A percentile compares a stretch with the other conserved stretches of the same genome.
Evolutionary conservation across 2,113 vertebrate genomes (phyloP).

Genomic region (Nesogale talazaci): DNA sequence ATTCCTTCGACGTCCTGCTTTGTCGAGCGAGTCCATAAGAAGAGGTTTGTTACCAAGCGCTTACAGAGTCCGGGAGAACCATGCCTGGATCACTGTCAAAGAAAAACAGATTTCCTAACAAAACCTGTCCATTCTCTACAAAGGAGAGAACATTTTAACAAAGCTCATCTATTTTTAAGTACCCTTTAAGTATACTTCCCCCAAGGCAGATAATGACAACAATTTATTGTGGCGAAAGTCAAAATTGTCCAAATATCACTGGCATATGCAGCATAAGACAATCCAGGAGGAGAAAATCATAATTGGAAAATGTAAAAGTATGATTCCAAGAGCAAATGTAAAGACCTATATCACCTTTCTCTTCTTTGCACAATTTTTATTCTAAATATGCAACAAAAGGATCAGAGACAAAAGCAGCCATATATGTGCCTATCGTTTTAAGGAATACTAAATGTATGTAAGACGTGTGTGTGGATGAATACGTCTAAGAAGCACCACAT

Average conservation of each 20-base stretch:
- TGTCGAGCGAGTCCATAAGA: conserved; percentile 35
- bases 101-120: conserved; percentile 59
- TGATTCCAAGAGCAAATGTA: not conserved
- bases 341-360: conserved; percentile 17
- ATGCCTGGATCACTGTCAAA: not conserved
- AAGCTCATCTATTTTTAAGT: conserved; percentile 15
- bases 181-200: conserved; percentile 20
- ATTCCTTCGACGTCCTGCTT: conserved; percentile 19
- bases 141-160: conserved; percentile 25
- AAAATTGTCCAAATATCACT: not conserved
- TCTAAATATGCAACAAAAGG: conserved; percentile 9
- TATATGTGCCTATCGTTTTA: not conserved
- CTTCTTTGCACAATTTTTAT: not conserved
- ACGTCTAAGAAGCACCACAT: not conserved
- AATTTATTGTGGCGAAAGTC: conserved; percentile 38
- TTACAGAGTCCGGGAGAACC: not conserved
- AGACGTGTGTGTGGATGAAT: not conserved
- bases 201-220: conserved; percentile 4
- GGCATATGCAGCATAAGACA: not conserved
- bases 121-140: not conserved
- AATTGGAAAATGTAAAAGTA: conserved; percentile 49
- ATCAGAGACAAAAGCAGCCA: not conserved
- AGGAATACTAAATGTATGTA: not conserved
- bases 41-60: not conserved
- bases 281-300: conserved; percentile 13